Evolutionary conservation across 2,113 vertebrate genomes (phyloP), one percentile per base, ranked within the genome.

Genomic region (Tichodroma muraria): DNA sequence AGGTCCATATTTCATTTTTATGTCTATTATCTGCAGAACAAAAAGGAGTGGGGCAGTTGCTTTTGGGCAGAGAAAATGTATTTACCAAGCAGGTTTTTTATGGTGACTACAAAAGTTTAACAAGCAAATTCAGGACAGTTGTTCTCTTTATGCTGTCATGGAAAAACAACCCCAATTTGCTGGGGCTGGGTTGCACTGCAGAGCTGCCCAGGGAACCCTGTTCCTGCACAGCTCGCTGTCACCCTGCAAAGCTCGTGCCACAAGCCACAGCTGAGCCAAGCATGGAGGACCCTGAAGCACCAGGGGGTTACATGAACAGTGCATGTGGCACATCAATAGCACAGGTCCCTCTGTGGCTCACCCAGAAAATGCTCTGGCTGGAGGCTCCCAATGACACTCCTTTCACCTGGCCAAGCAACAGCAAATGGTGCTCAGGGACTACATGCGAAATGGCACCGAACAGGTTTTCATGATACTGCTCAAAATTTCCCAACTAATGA

Each of bases 21-120:
- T 56, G 30, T 52, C 75, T 95, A 50, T 76, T 88, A 88, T 69
- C 83, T 94, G 79, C 68, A 76, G 86, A 89, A 95, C 60, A 91
- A 90, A 92, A 93, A 40, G 50, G 63, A 94, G 19, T 25, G 42
- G 31, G 44, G 40, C 10, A 59, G 44, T 33, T 72, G 50, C 88
- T 91, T 90, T 69, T 21, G 20, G 70, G 25, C 22, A 68, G 28
- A 92, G 75, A 88, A 79, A 54, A 71, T 57, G 4, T 82, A 87
- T 85, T 81, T 86, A 90, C 49, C 44, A 47, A 90, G 52, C 28
- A 80, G 15, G 2, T 10, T 68, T 85, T 84, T 86, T 37, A 71
- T 3, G 11, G 31, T 8, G 19, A 77, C 88, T 72, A 75, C 13
- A 52, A 12, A 94, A 89, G 59, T 88, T 90, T 69, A 85, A 63